Evolutionary conservation across 1,140 invertebrate species (phyloP), one percentile per base, ranked within the genome.

Genomic region (Sarcophaga peregrina): DNA sequence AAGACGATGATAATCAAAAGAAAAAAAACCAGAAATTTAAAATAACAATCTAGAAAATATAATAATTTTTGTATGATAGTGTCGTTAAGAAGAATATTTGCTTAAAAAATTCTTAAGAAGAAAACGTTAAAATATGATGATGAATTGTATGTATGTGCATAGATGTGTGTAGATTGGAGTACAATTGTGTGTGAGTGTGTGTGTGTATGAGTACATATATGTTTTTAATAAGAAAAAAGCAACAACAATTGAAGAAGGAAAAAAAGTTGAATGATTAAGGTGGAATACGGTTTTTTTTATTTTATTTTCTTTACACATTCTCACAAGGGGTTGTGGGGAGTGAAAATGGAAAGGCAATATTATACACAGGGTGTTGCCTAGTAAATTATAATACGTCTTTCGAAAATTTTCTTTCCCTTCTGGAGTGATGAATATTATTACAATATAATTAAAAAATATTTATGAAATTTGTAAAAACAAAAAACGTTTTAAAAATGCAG

Each of bases 211-310:
- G 75, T 37, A 37, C 25, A 37, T 37, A 37, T 37, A 37, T 78
- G 75, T 78, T 47, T 78, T 68, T 78, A 78, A 78, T 78, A 78
- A 78, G 75, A 78, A 78, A 78, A 78, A 78, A 78, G 4, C 62
- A 68, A 45, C 73, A 45, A 78, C 47, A 78, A 78, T 20, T 72
- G 62, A 20, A 72, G 47, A 25, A 78, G n/a, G n/a, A 15, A 50
- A 78, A 78, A 15, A 47, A 76, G 48, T 15, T 46, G 46, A 76
- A 78, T 78, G 75, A 78, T 78, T 78, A 78, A 78, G 75, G 75
- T 78, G 75, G 75, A 78, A 78, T 76, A 78, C 75, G 75, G 75
- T 78, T 78, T 68, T 68, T 68, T 68, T 15, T 68, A 20, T 68
- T 68, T 68, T 68, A 20, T 68, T 68, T 68, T 68, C 62, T 20